Evolutionary conservation across 1,140 invertebrate genomes (phyloP).

Genomic region (Aphelinus certus): DNA sequence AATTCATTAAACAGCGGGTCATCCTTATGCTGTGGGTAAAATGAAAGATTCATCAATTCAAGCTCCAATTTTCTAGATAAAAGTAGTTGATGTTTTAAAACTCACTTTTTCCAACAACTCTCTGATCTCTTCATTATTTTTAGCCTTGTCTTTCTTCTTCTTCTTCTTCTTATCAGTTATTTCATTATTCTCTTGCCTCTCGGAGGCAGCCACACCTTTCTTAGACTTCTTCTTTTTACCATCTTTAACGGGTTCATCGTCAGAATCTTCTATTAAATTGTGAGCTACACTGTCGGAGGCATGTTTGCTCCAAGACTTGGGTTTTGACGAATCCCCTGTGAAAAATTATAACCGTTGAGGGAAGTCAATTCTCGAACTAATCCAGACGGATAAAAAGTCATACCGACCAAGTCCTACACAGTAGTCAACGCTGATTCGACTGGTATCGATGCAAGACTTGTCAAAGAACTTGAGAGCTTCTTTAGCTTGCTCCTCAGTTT

Average conservation of each 20-base stretch:
- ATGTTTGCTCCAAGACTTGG: conserved; percentile 91
- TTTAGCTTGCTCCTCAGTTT: conserved; percentile 80
- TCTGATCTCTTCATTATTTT: conserved; percentile 68
- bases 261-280: conserved; percentile 63
- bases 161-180: conserved; percentile 52
- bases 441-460: conserved; percentile 84
- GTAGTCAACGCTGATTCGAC: conserved; percentile 80
- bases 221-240: conserved; percentile 49
- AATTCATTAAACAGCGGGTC: conserved; percentile 92
- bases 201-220: conserved; percentile 42
- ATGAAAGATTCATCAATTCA: conserved; percentile 31
- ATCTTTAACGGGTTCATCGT: conserved; percentile 45
- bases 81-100: conserved; percentile 5
- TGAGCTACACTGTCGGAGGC: conserved; percentile 73
- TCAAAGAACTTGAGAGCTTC: conserved; percentile 82
- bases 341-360: background rate
- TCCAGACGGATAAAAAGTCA: background rate
- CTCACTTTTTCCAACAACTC: conserved; percentile 74
- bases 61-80: conserved; percentile 26
- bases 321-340: conserved; percentile 80
- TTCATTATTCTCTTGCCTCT: conserved; percentile 47
- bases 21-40: conserved; percentile 76
- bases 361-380: background rate
- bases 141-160: conserved; percentile 63
- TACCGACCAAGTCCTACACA: conserved; percentile 75